Conservation (phyloP, 1,140 invertebrate species). For the Notospermus geniculatus region DNA sequence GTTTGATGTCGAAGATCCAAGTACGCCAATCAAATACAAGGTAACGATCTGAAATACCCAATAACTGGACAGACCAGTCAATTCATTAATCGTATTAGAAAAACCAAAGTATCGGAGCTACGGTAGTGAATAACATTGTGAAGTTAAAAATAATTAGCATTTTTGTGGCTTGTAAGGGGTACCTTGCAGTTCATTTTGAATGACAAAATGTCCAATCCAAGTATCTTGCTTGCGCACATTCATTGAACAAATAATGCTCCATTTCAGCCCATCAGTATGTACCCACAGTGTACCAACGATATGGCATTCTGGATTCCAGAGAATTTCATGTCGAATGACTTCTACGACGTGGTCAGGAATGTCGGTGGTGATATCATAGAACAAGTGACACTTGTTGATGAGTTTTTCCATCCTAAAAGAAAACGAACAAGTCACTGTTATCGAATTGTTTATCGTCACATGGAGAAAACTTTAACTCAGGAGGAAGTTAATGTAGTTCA, state of each 20-base stretch:
- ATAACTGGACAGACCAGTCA: too few relatives aligned
- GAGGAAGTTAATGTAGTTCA: conserved; percentile 86
- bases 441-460: conserved; percentile 88
- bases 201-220: too few relatives aligned
- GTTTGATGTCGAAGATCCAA: conserved; percentile 74
- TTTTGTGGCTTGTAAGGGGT: too few relatives aligned
- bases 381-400: conserved; percentile 77
- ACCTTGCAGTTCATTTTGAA: too few relatives aligned
- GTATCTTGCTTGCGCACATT: too few relatives aligned
- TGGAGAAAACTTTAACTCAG: conserved; percentile 84
- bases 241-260: too few relatives aligned
- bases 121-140: too few relatives aligned
- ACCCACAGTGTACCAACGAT: conserved; percentile 88
- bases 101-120: too few relatives aligned
- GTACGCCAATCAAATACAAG: conserved; percentile 65
- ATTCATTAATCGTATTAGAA: too few relatives aligned
- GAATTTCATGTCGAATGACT: conserved; percentile 80
- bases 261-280: conserved; percentile 81
- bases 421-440: conserved; percentile 85
- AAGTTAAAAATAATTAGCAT: too few relatives aligned
- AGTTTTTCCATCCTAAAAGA: conserved; percentile 83
- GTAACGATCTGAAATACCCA: too few relatives aligned
- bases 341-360: conserved; percentile 88
- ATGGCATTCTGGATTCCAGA: conserved; percentile 94
- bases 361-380: conserved; percentile 88